Evolutionary conservation across 2,888 invertebrate species (phyloP), one percentile per base, ranked within the genome.

Genomic region (Rhagonycha lutea): DNA sequence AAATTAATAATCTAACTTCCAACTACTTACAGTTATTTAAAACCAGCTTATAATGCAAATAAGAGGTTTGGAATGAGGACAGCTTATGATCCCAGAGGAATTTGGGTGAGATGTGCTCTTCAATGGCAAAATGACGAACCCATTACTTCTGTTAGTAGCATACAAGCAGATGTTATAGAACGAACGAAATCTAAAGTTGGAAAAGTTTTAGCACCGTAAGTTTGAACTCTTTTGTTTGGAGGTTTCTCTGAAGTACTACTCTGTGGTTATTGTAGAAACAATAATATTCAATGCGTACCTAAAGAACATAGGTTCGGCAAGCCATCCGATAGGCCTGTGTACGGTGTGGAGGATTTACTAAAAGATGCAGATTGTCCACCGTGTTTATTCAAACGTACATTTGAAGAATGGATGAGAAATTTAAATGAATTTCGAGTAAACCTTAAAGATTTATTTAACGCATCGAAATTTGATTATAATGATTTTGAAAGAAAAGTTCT

Each of bases 291-390:
- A 10, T 83, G 86, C 71, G 88, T 91, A 2, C 89, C 90, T 0
- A 80, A 87, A 76, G 89, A 88, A n/a, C 87, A 88, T 78, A 76
- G 86, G 24, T 91, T 90, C 81, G 91, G 91, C 0, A 88, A 83
- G 65, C 83, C 88, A 4, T 73, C 77, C 10, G 73, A 79, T 14
- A 85, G 86, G 28, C 86, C 86, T 24, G 86, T 89, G 4, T 89
- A 88, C 77, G 89, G 88, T 71, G 82, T 90, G 1, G 87, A 86
- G 24, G 89, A 90, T 78, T 88, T 91, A 47, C 61, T 87, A 26
- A 86, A 83, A 80, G 85, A 86, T 70, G 63, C 81, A 2, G 78
- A 79, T 18, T 78, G 81, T 14, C 76, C 82, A 14, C 84, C 85
- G 1, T 83, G 84, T 72, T 28, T 83, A 18, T 87, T 86, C 18